These are phyloP conservation scores for Brachionus calyciflorus DNA, from an alignment of 1,140 invertebrate genomes.

Conservation along the genomic window DNA sequence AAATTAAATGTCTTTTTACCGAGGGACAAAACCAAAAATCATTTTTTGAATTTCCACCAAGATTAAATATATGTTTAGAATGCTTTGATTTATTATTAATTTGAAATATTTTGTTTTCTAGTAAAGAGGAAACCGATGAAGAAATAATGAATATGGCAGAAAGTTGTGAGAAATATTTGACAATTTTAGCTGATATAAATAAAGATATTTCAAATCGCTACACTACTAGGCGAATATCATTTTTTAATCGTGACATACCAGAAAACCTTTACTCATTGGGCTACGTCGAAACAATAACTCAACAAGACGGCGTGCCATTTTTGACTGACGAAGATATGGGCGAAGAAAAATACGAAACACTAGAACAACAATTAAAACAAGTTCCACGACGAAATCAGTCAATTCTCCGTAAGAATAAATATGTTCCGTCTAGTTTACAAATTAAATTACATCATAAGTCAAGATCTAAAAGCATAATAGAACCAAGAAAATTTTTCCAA, in stretches of 20 bases:
- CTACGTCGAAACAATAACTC: constrained; percentile 28
- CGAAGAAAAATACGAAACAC: constrained; percentile 36
- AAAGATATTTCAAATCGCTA: constrained; percentile 20
- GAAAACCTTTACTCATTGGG: constrained; percentile 8
- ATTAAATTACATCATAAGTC: constrained; percentile 1
- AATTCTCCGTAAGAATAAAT: constrained; percentile 31
- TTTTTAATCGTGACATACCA: constrained; percentile 35
- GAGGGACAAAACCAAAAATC: no score
- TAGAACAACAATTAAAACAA: constrained; percentile 29
- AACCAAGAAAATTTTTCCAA: constrained; percentile 31
- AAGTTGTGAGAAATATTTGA: constrained; percentile 41
- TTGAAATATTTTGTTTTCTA: neutral
- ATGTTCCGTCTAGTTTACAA: constrained; percentile 25
- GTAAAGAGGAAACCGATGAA: constrained; percentile 43
- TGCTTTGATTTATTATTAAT: neutral
- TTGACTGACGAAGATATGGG: constrained; percentile 3
- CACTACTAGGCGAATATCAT: neutral
- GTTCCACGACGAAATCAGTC: neutral
- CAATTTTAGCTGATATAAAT: constrained; percentile 2
- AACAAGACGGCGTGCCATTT: constrained; percentile 10
- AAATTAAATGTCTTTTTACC: no score
- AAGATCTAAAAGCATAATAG: constrained; percentile 22
- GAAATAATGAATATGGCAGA: constrained; percentile 16
- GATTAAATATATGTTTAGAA: no score
- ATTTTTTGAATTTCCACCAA: no score